phyloP scores from a whole-genome alignment of 2,797 vertebrate genomes.

The Ataeniobius toweri region DNA sequence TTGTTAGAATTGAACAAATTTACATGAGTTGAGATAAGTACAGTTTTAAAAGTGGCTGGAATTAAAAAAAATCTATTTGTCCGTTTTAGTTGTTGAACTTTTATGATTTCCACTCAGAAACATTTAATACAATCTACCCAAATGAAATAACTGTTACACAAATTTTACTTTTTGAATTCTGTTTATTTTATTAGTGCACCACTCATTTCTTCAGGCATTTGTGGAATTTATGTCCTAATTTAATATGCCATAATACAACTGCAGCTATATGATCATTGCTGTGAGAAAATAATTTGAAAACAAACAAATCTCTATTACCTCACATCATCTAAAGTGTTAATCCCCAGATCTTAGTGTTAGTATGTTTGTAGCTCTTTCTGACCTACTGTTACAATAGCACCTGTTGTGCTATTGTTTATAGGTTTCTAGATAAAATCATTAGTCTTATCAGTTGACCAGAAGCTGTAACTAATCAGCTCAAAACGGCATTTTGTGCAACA shows the following conservation, averaged over 20 bases:
- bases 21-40: too few relatives aligned
- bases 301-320: not conserved
- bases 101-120: too few relatives aligned
- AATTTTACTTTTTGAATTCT: not conserved
- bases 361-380: not conserved
- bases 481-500: conserved; percentile 12
- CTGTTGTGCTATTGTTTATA: not conserved
- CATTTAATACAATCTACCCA: too few relatives aligned
- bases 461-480: conserved; percentile 9
- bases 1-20: too few relatives aligned
- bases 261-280: too few relatives aligned
- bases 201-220: not conserved
- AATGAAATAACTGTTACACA: not conserved
- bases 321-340: not conserved
- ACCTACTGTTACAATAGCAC: not conserved
- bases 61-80: too few relatives aligned
- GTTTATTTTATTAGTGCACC: not conserved
- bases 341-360: not conserved
- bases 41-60: too few relatives aligned
- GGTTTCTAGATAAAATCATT: not conserved
- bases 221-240: too few relatives aligned
- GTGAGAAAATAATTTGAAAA: not conserved
- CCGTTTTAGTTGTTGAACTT: not conserved
- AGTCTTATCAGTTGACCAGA: not conserved
- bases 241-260: too few relatives aligned